A percentile compares a stretch with the other conserved stretches of the same genome.
phyloP scores from a whole-genome alignment of 2,113 vertebrate genomes.

The Elephas maximus region DNA sequence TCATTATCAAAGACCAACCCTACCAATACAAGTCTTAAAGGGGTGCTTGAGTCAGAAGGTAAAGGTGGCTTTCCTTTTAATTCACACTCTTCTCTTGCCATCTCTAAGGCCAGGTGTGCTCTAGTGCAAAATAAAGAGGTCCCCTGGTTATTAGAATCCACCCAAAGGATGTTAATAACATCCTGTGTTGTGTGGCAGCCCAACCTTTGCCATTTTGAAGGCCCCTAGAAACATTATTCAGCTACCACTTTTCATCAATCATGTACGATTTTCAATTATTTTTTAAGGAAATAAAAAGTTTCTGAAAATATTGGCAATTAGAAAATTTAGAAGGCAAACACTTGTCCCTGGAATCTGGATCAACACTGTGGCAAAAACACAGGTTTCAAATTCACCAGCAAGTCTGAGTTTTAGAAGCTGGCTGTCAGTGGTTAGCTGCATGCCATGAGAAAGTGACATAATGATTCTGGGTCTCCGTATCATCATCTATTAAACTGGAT shows the following conservation, averaged over 20 bases:
- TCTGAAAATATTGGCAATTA: background rate
- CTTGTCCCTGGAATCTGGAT: background rate
- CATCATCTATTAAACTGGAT: background rate
- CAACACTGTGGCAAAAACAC: background rate
- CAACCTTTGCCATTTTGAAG: background rate
- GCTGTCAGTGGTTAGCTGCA: background rate
- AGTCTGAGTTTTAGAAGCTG: background rate
- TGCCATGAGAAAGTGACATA: background rate
- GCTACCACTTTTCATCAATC: background rate
- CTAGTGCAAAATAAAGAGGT: background rate
- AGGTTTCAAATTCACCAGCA: background rate
- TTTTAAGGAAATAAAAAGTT: background rate
- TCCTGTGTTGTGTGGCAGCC: fast-evolving
- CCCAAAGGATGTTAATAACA: background rate
- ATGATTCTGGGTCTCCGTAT: background rate
- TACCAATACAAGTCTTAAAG: background rate
- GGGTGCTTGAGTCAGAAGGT: background rate
- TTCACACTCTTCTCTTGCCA: background rate
- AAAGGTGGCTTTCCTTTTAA: background rate
- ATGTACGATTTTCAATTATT: background rate
- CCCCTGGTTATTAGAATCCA: background rate
- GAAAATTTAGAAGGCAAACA: background rate
- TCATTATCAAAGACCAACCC: background rate
- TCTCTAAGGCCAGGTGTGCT: background rate
- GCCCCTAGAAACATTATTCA: background rate